These are phyloP conservation scores for Tadarida brasiliensis DNA, from an alignment of 2,797 vertebrate species.

Conservation along the genomic window DNA sequence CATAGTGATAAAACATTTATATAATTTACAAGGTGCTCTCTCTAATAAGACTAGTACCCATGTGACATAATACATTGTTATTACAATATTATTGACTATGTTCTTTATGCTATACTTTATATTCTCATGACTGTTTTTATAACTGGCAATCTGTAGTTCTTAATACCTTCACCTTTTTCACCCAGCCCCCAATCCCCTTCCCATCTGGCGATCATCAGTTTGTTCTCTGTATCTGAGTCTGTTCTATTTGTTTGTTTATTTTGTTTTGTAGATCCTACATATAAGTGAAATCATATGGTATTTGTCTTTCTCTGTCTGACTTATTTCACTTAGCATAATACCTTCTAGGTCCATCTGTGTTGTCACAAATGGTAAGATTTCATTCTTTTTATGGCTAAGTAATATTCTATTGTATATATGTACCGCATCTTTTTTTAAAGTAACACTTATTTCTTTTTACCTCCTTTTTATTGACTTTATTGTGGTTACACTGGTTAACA, in stretches of 20 bases:
- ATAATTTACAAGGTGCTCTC: neutral
- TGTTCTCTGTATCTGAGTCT: neutral
- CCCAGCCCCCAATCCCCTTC: neutral
- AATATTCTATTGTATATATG: too few relatives aligned
- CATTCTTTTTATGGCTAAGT: too few relatives aligned
- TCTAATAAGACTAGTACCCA: neutral
- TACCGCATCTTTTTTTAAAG: too few relatives aligned
- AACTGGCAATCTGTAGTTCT: neutral
- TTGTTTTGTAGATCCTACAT: neutral
- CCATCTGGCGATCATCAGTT: neutral
- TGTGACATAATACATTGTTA: neutral
- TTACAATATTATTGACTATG: neutral
- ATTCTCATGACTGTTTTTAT: neutral
- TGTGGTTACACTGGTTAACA: too few relatives aligned
- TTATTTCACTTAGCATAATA: neutral
- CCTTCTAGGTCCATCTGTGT: too few relatives aligned
- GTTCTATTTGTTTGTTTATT: neutral
- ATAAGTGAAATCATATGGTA: neutral
- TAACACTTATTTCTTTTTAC: too few relatives aligned
- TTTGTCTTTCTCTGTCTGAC: neutral
- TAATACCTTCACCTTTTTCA: neutral
- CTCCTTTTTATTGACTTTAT: too few relatives aligned
- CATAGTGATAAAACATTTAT: neutral
- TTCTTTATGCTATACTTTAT: neutral
- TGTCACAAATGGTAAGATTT: too few relatives aligned